Evolutionary conservation across 2,797 vertebrate genomes (phyloP), one percentile per base, ranked within the genome.

Genomic region (Hemitrygon akajei): DNA sequence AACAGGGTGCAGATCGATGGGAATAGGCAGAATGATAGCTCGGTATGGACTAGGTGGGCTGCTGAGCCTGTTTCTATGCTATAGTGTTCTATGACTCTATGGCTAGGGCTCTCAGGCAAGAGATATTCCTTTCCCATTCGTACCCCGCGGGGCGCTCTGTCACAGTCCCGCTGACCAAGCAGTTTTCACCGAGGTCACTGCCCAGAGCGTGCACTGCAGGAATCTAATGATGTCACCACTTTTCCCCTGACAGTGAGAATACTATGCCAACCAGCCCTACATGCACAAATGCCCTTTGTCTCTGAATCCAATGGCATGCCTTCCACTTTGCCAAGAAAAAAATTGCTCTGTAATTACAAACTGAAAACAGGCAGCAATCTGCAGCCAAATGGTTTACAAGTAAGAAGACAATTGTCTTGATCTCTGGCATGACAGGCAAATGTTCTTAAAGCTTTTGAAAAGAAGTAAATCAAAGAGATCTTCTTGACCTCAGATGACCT

Each of bases 221-320:
- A 10, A 34, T 37, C 16, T 0, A 69, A 69, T 89, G 86, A 89
- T 89, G 34, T 89, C 63, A 89, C 63, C 84, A 66, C n/a, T 3
- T 87, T 87, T n/a, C 18, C 58, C 20, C 63, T 34, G 3, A 66
- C 60, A 66, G 60, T 66, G 58, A 89, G 86, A 89, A 66, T 25
- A 20, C 63, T 34, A 16, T 20, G 12, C 63, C 7, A 2, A 18
- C 22, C n/a, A 2, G 16, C 12, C 4, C 16, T 89, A 30, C 86
- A 89, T 86, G 69, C 86, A 89, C 60, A 89, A 63, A 4, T 37
- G 34, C 63, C 86, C 63, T 69, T 89, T 89, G 86, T 89, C n/a
- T 0, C 63, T 1, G 18, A 3, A 69, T 60, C n/a, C 86, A 66
- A 37, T 16, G 20, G 63, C 37, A 12, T 37, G 86, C 60, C n/a